Evolutionary conservation across 2,113 vertebrate species (phyloP).

Genomic region (Tachysurus fulvidraco): DNA sequence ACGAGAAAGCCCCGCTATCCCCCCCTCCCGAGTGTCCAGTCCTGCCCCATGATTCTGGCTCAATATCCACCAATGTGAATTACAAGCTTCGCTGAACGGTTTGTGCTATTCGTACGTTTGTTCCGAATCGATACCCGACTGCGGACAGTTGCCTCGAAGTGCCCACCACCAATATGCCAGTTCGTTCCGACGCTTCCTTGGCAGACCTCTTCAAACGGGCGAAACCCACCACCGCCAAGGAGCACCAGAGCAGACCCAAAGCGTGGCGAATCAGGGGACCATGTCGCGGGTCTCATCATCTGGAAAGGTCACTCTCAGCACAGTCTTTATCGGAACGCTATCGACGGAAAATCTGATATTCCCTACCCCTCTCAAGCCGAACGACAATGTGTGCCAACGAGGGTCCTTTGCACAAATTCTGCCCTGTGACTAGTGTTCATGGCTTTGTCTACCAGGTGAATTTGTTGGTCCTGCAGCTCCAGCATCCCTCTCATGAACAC

Average conservation of each 20-base stretch:
- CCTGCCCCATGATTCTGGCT: constrained; percentile 87
- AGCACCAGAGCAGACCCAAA: constrained; percentile 98
- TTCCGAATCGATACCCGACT: constrained; percentile 93
- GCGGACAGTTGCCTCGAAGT: constrained; percentile 93
- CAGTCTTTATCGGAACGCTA: constrained; percentile 95
- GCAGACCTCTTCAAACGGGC: constrained; percentile 95
- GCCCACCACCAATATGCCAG: constrained; percentile 98
- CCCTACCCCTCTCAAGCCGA: constrained; percentile 93
- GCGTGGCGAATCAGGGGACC: constrained; percentile 89
- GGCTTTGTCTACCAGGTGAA: constrained; percentile 97
- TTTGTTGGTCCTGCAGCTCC: too few relatives aligned
- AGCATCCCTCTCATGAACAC: too few relatives aligned
- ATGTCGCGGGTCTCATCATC: constrained; percentile 98
- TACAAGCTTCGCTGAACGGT: constrained; percentile 91
- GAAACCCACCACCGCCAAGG: constrained; percentile 98
- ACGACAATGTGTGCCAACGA: constrained; percentile 95
- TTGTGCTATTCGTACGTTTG: too few relatives aligned
- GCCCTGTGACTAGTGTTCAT: too few relatives aligned
- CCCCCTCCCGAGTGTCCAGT: constrained; percentile 93
- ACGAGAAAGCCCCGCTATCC: constrained; percentile 98
- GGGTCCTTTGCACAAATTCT: too few relatives aligned
- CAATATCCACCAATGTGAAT: constrained; percentile 92
- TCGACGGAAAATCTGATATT: constrained; percentile 98
- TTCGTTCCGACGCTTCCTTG: constrained; percentile 91
- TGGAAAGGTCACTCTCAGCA: constrained; percentile 82